Evolutionary conservation across 1,140 invertebrate genomes (phyloP).

Genomic region (Zaprionus inermis): DNA sequence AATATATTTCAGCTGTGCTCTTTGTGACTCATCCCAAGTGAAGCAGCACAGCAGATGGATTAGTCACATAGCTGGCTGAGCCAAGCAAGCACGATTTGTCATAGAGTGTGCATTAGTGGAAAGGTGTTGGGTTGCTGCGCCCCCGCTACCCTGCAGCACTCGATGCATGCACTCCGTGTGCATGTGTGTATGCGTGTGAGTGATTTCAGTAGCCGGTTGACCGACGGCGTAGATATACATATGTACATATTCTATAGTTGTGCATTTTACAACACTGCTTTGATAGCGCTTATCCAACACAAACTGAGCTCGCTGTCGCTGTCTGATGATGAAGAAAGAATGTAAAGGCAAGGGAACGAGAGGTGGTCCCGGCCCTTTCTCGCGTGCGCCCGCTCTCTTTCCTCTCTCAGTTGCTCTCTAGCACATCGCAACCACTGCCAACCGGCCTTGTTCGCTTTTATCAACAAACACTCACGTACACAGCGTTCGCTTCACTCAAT

Average conservation of each 20-base stretch:
- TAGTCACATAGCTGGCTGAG: constrained; percentile 49
- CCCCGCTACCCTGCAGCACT: no score
- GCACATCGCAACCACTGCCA: constrained; percentile 9
- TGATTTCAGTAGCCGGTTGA: background rate
- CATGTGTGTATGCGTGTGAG: background rate
- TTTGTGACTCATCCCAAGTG: constrained; percentile 37
- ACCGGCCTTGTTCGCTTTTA: constrained; percentile 59
- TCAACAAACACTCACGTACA: constrained; percentile 26
- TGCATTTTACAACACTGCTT: constrained; percentile 36
- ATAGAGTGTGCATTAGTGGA: constrained; percentile 43
- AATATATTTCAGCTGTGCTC: constrained; percentile 20
- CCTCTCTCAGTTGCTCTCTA: background rate
- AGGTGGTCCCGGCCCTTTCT: constrained; percentile 1
- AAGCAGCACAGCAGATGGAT: constrained; percentile 34
- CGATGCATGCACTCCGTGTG: background rate
- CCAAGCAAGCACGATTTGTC: constrained; percentile 39
- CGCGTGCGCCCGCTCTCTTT: background rate
- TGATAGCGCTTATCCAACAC: constrained; percentile 35
- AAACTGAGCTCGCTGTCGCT: constrained; percentile 19
- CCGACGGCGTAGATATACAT: background rate
- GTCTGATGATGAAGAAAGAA: background rate
- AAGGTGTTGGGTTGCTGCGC: constrained; percentile 39
- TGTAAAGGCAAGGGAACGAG: constrained; percentile 5
- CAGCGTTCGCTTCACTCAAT: constrained; percentile 40
- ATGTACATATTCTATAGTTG: no score